Evolutionary conservation across 1,140 invertebrate species (phyloP), one percentile per base, ranked within the genome.

Genomic region (Drosophila nigrodunni): DNA sequence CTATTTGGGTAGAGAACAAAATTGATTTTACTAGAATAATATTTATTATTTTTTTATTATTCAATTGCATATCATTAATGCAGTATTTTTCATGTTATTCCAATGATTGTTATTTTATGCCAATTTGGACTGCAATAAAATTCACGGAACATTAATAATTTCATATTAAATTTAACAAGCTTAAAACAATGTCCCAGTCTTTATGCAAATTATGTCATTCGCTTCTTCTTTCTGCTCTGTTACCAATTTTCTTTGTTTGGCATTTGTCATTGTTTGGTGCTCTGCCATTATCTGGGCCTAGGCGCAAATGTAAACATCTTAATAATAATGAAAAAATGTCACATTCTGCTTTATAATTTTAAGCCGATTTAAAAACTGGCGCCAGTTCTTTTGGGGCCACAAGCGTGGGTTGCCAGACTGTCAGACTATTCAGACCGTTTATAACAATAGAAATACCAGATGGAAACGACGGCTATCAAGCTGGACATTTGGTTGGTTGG

Each of bases 241-340:
- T 30, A n/a, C 11, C n/a, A 11, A 35, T 9, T 5, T 37, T 11
- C 4, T 57, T 57, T 57, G 2, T 6, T 7, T 43, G 54, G 50
- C 8, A 54, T 41, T 39, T 21, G 37, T 64, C 30, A 39, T 55
- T 61, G 55, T 68, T 70, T 52, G 46, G 8, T 10, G 35, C 30
- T 71, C 54, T 35, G 37, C 13, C 39, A 76, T 66, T 60, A 66
- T 73, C 74, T 52, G n/a, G 76, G 21, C 18, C 44, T 74, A 47
- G 64, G 49, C 52, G 9, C 30, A 41, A 85, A 80, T 55, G 70
- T 68, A 80, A 86, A 86, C 81, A 85, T 71, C 74, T 80, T 86
- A 81, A 78, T 85, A 78, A 85, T 85, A 69, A 86, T 85, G 77
- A 83, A 83, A 74, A 72, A 74, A 78, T 55, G 35, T 60, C 77